A percentile compares a stretch with the other conserved stretches of the same genome.
Evolutionary conservation across 2,113 vertebrate genomes (phyloP).

Genomic region (Ctenodactylus gundi): DNA sequence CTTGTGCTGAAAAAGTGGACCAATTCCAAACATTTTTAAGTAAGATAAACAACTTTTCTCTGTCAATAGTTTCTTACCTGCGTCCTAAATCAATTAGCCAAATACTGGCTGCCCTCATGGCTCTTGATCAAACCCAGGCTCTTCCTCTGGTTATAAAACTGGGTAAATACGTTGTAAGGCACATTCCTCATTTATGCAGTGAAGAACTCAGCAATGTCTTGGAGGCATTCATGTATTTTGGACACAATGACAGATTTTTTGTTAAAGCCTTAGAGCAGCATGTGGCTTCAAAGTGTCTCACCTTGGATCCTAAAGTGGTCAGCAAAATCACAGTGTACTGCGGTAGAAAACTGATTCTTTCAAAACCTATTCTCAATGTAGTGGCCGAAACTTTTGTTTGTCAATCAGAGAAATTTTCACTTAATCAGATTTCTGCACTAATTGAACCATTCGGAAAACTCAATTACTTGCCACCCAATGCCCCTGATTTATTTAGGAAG

Average conservation of each 20-base stretch:
- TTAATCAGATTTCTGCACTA: constrained; percentile 87
- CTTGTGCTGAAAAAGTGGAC: constrained; percentile 61
- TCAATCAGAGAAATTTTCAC: constrained; percentile 86
- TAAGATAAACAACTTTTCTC: constrained; percentile 83
- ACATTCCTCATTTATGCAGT: constrained; percentile 86
- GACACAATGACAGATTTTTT: constrained; percentile 86
- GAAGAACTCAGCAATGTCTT: constrained; percentile 88
- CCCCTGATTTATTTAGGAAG: constrained; percentile 87
- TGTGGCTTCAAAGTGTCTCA: constrained; percentile 75
- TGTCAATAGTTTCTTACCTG: constrained; percentile 79
- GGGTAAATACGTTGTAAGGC: constrained; percentile 86
- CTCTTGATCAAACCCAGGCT: constrained; percentile 85
- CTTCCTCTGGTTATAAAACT: constrained; percentile 87
- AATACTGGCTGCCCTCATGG: constrained; percentile 86
- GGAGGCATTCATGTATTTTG: constrained; percentile 89
- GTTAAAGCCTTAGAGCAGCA: constrained; percentile 87
- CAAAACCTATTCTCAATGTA: constrained; percentile 86
- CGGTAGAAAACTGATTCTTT: constrained; percentile 85
- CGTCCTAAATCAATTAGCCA: constrained; percentile 81
- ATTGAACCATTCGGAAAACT: constrained; percentile 91
- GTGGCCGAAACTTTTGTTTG: constrained; percentile 91
- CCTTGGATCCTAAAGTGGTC: constrained; percentile 84
- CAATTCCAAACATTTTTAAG: constrained; percentile 86
- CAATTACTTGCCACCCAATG: constrained; percentile 91
- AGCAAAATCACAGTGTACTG: constrained; percentile 89